These are phyloP conservation scores for Chionomys nivalis DNA, from an alignment of 2,113 vertebrate genomes.

Conservation along the genomic window DNA sequence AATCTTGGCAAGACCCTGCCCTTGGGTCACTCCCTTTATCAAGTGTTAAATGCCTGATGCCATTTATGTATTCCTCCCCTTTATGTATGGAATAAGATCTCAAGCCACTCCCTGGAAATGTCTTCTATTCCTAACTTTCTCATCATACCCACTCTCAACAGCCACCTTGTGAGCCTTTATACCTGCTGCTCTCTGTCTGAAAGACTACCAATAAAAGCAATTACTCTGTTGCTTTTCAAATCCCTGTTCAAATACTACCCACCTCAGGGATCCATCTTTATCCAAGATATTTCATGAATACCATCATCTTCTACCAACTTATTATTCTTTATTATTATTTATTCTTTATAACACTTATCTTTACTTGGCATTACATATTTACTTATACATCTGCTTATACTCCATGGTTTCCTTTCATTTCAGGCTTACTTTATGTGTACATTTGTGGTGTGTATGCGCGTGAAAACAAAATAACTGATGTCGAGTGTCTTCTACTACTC, in stretches of 20 bases:
- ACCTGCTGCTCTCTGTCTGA: background rate
- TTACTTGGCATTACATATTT: background rate
- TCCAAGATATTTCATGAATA: background rate
- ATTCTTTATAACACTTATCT: background rate
- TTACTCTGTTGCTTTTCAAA: background rate
- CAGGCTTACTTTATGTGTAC: background rate
- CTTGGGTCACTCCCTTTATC: background rate
- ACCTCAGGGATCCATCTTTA: background rate
- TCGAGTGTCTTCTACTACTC: background rate
- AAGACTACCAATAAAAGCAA: background rate
- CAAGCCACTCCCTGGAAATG: background rate
- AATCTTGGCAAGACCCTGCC: background rate
- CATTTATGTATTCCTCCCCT: background rate
- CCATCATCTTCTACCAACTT: background rate
- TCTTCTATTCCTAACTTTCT: background rate
- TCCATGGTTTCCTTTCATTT: constrained; percentile 5
- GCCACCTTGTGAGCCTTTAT: background rate
- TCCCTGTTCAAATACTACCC: constrained; percentile 12
- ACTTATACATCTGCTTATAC: background rate
- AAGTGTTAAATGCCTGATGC: background rate
- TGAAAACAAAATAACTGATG: background rate
- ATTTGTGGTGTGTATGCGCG: background rate
- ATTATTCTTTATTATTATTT: background rate
- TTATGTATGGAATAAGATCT: background rate
- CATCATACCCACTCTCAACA: background rate